These are phyloP conservation scores for Calliopsis andreniformis DNA, from an alignment of 1,140 invertebrate genomes.

Conservation along the genomic window DNA sequence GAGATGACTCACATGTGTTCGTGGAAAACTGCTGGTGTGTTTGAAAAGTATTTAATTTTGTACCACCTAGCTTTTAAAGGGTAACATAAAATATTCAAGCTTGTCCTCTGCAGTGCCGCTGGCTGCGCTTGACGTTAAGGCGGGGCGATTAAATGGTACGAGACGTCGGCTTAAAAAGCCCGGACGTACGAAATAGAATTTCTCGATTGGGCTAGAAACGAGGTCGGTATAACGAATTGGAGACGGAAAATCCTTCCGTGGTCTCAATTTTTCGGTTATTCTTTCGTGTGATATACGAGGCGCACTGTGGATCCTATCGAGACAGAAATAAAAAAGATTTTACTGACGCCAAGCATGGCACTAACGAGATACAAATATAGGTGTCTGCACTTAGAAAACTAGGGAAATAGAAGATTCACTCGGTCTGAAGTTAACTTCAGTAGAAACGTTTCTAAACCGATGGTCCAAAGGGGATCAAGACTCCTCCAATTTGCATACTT, in stretches of 20 bases:
- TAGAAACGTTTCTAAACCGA: not conserved
- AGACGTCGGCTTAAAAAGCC: conserved; percentile 31
- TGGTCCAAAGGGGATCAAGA: conserved; percentile 12
- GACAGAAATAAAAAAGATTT: not conserved
- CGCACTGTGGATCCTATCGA: too few species aligned
- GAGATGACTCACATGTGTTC: too few species aligned
- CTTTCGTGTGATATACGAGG: too few species aligned
- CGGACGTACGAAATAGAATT: conserved; percentile 41
- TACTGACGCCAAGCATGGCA: too few species aligned
- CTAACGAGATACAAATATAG: too few species aligned
- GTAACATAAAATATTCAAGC: conserved; percentile 64
- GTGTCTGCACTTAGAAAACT: too few species aligned
- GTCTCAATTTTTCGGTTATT: not conserved
- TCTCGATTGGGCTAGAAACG: conserved; percentile 18
- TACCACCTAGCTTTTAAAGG: conserved; percentile 53
- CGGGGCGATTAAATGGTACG: conserved; percentile 56
- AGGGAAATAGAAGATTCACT: not conserved
- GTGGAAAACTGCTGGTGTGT: too few species aligned
- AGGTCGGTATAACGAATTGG: not conserved
- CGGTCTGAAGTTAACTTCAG: not conserved
- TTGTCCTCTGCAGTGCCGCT: conserved; percentile 55
- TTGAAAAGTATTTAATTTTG: conserved; percentile 58
- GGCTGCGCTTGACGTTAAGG: conserved; percentile 62
- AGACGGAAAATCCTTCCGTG: rapidly evolving
- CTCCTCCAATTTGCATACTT: conserved; percentile 16